Evolutionary conservation across 2,888 invertebrate species (phyloP).

Genomic region (Podotricha telesiphe): DNA sequence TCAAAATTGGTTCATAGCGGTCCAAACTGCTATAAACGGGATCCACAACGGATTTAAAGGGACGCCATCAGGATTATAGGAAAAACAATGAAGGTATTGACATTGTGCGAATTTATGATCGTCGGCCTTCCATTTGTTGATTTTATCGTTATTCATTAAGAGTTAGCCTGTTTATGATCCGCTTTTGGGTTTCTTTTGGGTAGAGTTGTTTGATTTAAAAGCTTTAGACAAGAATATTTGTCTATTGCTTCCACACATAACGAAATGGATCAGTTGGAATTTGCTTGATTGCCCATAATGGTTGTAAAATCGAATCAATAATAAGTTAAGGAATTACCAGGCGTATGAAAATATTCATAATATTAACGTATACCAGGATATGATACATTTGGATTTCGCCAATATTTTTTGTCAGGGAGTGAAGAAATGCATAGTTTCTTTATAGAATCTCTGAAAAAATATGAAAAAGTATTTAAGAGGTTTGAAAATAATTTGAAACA

Average conservation of each 20-base stretch:
- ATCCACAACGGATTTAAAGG: constrained; percentile 23
- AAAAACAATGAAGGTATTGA: constrained; percentile 57
- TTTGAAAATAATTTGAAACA: no score
- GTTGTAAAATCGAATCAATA: no score
- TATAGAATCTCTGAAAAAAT: no score
- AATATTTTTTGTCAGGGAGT: no score
- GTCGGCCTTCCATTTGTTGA: constrained; percentile 24
- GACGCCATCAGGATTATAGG: constrained; percentile 37
- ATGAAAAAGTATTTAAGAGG: no score
- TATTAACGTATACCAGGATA: no score
- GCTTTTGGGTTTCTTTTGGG: neutral
- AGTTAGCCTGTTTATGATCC: constrained; percentile 10
- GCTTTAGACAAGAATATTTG: neutral
- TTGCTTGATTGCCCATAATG: no score
- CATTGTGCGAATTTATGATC: constrained; percentile 39
- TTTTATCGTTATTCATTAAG: constrained; percentile 29
- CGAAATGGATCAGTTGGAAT: no score
- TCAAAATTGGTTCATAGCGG: constrained; percentile 1
- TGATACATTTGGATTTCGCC: no score
- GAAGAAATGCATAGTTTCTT: no score
- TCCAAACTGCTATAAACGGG: constrained; percentile 12
- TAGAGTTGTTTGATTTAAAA: neutral
- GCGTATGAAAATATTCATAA: no score
- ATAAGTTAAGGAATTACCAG: no score
- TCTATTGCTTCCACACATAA: neutral